Conservation (phyloP, 2,797 vertebrate species). For the Furcifer pardalis region DNA sequence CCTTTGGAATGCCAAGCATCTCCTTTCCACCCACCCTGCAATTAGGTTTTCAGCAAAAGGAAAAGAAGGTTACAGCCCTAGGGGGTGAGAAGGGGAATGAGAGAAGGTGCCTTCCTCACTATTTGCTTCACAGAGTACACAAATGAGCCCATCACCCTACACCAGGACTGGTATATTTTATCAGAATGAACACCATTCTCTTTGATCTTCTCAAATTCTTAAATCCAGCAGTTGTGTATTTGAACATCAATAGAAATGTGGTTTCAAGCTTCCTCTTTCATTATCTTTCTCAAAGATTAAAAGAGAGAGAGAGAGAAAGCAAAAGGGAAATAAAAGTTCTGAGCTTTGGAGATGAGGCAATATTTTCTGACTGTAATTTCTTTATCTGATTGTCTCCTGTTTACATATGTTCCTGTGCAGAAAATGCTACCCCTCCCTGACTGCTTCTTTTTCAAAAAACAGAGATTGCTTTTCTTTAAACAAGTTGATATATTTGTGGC, state of each 20-base stretch:
- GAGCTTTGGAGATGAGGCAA: conserved; percentile 77
- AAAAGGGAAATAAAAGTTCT: conserved; percentile 72
- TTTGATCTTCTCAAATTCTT: conserved; percentile 92
- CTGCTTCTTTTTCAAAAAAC: conserved; percentile 14
- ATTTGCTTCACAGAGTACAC: conserved; percentile 84
- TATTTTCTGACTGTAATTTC: conserved; percentile 81
- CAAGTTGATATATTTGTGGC: background rate
- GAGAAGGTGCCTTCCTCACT: conserved; percentile 82
- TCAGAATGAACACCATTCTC: conserved; percentile 82
- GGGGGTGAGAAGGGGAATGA: conserved; percentile 40
- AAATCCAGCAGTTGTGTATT: conserved; percentile 93
- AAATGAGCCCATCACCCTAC: conserved; percentile 85
- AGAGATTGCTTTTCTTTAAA: conserved; percentile 67
- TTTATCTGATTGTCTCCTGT: conserved; percentile 82
- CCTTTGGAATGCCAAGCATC: conserved; percentile 83
- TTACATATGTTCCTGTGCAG: conserved; percentile 77
- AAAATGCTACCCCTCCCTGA: conserved; percentile 30
- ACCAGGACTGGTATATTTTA: conserved; percentile 83
- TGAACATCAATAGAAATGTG: conserved; percentile 90
- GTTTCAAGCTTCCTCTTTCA: conserved; percentile 90
- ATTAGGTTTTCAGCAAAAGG: conserved; percentile 72
- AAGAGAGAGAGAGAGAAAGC: conserved; percentile 70
- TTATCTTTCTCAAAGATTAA: conserved; percentile 93
- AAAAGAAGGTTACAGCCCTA: conserved; percentile 31
- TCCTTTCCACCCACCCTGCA: conserved; percentile 51